Percentiles rank a stretch among this genome's conserved stretches.
Conservation (phyloP, 2,888 invertebrate species). For the Lepidochitona cinerea region DNA sequence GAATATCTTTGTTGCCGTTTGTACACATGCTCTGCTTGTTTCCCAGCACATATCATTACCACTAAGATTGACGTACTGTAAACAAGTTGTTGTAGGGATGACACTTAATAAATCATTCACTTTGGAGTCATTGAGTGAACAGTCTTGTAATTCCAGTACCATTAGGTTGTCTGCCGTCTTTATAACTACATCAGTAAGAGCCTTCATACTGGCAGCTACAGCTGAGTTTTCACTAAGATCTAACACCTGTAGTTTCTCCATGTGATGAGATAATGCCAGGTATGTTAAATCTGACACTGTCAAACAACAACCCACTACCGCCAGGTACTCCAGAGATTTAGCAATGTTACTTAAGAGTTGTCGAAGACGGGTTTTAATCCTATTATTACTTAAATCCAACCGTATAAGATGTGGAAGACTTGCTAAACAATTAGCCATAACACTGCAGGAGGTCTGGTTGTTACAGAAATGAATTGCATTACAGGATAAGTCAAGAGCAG, state of each 20-base stretch:
- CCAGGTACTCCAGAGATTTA: conserved; percentile 51
- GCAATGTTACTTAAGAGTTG: conserved; percentile 42
- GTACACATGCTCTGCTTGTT: conserved; percentile 27
- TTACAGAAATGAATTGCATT: conserved; percentile 55
- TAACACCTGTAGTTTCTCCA: conserved; percentile 45
- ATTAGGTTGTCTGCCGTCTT: conserved; percentile 32
- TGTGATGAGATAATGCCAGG: conserved; percentile 52
- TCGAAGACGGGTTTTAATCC: conserved; percentile 52
- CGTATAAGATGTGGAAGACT: conserved; percentile 45
- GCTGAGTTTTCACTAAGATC: conserved; percentile 61
- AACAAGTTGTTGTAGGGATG: conserved; percentile 33
- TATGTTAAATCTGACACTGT: conserved; percentile 52
- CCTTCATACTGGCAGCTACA: conserved; percentile 25
- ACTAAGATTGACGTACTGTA: conserved; percentile 55
- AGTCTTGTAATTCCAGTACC: conserved; percentile 60
- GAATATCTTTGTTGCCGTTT: conserved; percentile 27
- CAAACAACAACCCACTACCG: conserved; percentile 59
- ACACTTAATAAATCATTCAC: conserved; percentile 30
- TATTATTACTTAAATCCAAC: conserved; percentile 64
- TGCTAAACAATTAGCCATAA: conserved; percentile 40
- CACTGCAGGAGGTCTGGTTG: conserved; percentile 40
- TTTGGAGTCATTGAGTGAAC: conserved; percentile 39
- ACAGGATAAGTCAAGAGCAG: conserved; percentile 64
- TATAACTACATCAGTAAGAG: conserved; percentile 36
- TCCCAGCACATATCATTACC: conserved; percentile 36